Base-by-base conservation (phyloP, 2,888 invertebrate genomes). In the Dolichomitus sp. region DNA sequence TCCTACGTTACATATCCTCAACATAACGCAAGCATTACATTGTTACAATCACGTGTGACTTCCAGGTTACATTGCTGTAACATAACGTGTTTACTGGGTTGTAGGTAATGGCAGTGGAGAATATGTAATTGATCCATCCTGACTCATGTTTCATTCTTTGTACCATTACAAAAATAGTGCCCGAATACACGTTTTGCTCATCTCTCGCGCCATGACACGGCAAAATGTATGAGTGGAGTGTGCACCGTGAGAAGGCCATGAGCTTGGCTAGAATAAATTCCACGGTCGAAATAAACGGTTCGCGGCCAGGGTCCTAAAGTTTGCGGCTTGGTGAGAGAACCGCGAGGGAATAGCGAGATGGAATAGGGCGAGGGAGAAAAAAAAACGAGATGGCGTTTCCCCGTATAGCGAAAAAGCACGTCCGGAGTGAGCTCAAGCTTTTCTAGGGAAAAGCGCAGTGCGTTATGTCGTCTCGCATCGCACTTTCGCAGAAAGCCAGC, bases 241-340 rank as follows among this genome's bases (percentile, higher is more conserved):
- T 33, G 33, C 50, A 45, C 42, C 33, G 33, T 37, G 59, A 33
- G 42, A 59, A 33, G 17, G 5, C 59, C 70, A 40, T 63, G 50
- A 40, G 40, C 79, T 57, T 61, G 27, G 50, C 48, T 68, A 40
- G 77, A 75, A 79, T 85, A 80, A 83, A 83, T 85, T 81, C 77
- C 42, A 66, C 69, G 68, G 65, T 83, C 33, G 63, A 81, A 76
- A 85, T 81, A 83, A 83, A 85, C 79, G 74, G 59, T 80, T 50
- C 48, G 73, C 48, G 54, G 57, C 27, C 48, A 61, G 42, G 27
- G 54, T 75, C 59, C 78, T 66, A 69, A 83, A 81, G 77, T 80
- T 82, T 72, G 63, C 59, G 59, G 65, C 57, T 48, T 9, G 30
- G 40, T 57, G 40, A 30, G 50, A 6, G 30, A 69, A 27, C 27